Conservation (phyloP, 2,797 vertebrate genomes). For the Adrianichthys oophorus region DNA sequence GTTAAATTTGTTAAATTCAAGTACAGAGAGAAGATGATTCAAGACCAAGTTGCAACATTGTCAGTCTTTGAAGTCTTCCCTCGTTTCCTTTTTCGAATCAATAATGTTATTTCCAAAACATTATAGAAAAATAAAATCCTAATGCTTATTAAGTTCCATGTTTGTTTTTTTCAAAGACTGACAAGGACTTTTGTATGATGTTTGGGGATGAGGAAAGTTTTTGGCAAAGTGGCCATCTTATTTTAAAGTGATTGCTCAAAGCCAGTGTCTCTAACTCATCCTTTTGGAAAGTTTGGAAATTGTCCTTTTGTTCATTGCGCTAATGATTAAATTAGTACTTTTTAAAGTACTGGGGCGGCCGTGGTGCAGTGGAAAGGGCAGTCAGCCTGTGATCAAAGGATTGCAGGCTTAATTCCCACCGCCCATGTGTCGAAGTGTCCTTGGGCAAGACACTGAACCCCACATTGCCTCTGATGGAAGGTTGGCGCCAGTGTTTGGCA, state of each 20-base stretch:
- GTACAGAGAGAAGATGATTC: conserved; percentile 23
- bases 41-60: conserved; percentile 3
- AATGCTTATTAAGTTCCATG: conserved; percentile 10
- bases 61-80: conserved; percentile 27
- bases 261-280: too few relatives aligned
- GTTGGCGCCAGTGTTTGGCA: too few relatives aligned
- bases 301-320: not conserved
- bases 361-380: too few relatives aligned
- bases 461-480: too few relatives aligned
- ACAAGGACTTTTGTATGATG: conserved; percentile 34
- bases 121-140: not conserved
- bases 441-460: too few relatives aligned
- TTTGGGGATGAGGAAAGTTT: conserved; percentile 25
- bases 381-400: too few relatives aligned
- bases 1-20: conserved; percentile 8
- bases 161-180: conserved; percentile 19
- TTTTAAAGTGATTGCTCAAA: conserved; percentile 9
- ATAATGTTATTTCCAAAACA: too few relatives aligned
- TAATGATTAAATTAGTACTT: too few relatives aligned
- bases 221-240: conserved; percentile 25
- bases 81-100: conserved; percentile 24
- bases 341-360: too few relatives aligned
- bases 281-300: not conserved
- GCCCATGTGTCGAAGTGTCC: too few relatives aligned
- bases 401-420: too few relatives aligned